Evolutionary conservation across 2,113 vertebrate species (phyloP).

Genomic region (Menidia beryllina): DNA sequence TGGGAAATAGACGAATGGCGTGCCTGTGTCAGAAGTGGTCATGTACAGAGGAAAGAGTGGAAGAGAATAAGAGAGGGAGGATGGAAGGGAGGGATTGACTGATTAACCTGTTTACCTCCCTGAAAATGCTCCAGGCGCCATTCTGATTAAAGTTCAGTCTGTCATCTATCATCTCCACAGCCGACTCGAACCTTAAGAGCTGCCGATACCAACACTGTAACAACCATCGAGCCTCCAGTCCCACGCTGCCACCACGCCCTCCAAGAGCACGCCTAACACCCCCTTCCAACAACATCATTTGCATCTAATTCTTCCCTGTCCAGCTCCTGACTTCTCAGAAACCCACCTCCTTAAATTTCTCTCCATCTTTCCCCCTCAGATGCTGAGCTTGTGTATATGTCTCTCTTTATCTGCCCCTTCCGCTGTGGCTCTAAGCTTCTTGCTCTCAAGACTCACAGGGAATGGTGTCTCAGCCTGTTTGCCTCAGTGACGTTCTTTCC

Average conservation of each 20-base stretch:
- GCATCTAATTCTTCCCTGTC: constrained; percentile 61
- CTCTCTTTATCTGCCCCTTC: constrained; percentile 40
- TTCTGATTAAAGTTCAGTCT: constrained; percentile 85
- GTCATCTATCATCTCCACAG: constrained; percentile 81
- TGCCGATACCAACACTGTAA: constrained; percentile 58
- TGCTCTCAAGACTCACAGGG: constrained; percentile 11
- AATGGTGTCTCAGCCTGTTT: constrained; percentile 34
- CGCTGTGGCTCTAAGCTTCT: constrained; percentile 38
- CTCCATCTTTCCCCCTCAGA: constrained; percentile 8
- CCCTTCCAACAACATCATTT: constrained; percentile 54
- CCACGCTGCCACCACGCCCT: constrained; percentile 28
- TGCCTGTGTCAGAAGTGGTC: constrained; percentile 78
- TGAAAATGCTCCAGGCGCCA: constrained; percentile 80
- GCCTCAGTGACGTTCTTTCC: constrained; percentile 53
- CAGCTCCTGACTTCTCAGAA: constrained; percentile 36
- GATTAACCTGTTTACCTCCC: constrained; percentile 85
- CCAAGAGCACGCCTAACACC: constrained; percentile 47
- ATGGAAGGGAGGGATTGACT: constrained; percentile 79
- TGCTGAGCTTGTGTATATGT: constrained; percentile 34
- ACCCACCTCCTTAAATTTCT: constrained; percentile 18
- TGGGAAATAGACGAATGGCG: constrained; percentile 81
- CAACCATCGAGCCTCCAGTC: constrained; percentile 25
- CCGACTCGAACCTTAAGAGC: constrained; percentile 47
- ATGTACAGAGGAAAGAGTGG: constrained; percentile 72
- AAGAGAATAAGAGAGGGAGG: constrained; percentile 58